Percentiles rank a stretch among this genome's conserved stretches.
phyloP scores from a whole-genome alignment of 2,797 vertebrate genomes.

The Cryptoprocta ferox region DNA sequence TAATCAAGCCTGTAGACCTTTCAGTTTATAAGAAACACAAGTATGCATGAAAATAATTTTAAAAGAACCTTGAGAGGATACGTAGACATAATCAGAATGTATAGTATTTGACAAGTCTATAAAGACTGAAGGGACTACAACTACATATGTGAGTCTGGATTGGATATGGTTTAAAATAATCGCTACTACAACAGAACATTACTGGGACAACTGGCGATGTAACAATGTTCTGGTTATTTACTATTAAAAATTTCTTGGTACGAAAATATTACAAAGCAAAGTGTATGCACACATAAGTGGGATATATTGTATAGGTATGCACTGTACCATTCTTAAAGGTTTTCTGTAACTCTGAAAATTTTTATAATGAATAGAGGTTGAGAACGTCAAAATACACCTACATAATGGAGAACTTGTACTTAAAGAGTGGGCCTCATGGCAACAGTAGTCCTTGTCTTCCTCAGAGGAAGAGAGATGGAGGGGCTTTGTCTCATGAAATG shows the following conservation, averaged over 20 bases:
- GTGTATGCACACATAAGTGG: not conserved
- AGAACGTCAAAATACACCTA: not conserved
- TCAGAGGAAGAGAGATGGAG: not conserved
- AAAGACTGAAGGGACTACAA: not conserved
- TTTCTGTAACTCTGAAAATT: constrained; percentile 23
- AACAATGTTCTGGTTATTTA: constrained; percentile 2
- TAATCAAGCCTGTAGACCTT: not conserved
- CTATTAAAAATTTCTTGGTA: not conserved
- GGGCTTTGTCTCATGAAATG: not conserved
- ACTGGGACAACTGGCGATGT: not conserved
- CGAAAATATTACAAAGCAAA: not conserved
- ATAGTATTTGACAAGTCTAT: not conserved
- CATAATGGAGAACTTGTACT: not conserved
- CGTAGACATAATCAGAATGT: not conserved
- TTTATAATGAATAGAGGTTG: not conserved
- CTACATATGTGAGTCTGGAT: not conserved
- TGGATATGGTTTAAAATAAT: not conserved
- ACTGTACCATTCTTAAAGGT: not conserved
- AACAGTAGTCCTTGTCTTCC: not conserved
- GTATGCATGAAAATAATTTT: not conserved
- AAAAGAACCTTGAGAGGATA: not conserved
- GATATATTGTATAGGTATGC: not conserved
- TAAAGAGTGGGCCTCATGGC: not conserved
- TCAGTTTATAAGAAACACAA: not conserved
- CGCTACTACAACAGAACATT: not conserved